A percentile compares a stretch with the other conserved stretches of the same genome.
Evolutionary conservation across 2,888 invertebrate genomes (phyloP).

Genomic region (Drosophila helvetica): DNA sequence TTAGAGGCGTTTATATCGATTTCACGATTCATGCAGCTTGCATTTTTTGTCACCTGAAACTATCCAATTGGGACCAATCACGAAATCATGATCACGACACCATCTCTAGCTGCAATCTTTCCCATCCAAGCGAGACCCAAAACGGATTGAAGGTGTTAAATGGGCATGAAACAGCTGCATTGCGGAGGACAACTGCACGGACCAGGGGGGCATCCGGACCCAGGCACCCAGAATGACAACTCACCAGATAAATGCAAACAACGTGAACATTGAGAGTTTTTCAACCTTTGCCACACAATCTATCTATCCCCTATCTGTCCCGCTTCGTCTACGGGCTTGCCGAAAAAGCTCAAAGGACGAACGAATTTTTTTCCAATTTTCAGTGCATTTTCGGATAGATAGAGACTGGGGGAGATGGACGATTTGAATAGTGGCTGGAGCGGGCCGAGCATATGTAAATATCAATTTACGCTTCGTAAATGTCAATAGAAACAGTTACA

Average conservation of each 20-base stretch:
- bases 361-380: slow-evolving; percentile 58
- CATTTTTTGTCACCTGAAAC: too few relatives aligned
- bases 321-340: slow-evolving; percentile 7
- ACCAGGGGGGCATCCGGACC: slow-evolving; percentile 9
- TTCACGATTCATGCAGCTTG: too few relatives aligned
- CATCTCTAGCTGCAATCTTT: slow-evolving; percentile 37
- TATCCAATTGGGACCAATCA: not conserved
- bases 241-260: slow-evolving; percentile 70
- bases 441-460: slow-evolving; percentile 72
- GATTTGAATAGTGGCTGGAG: too few relatives aligned
- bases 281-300: slow-evolving; percentile 6
- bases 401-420: slow-evolving; percentile 39
- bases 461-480: slow-evolving; percentile 76
- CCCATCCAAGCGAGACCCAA: slow-evolving; percentile 42
- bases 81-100: not conserved
- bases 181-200: slow-evolving; percentile 59
- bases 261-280: slow-evolving; percentile 30
- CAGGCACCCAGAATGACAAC: slow-evolving; percentile 34
- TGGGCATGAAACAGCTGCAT: slow-evolving; percentile 80
- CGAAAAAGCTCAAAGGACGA: slow-evolving; percentile 76
- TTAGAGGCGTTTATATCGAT: not conserved
- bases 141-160: slow-evolving; percentile 77
- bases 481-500: slow-evolving; percentile 78
- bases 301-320: slow-evolving; percentile 8
- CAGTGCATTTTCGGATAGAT: slow-evolving; percentile 60